Base-by-base conservation (phyloP, 2,797 vertebrate species). In the Buceros bicornis region DNA sequence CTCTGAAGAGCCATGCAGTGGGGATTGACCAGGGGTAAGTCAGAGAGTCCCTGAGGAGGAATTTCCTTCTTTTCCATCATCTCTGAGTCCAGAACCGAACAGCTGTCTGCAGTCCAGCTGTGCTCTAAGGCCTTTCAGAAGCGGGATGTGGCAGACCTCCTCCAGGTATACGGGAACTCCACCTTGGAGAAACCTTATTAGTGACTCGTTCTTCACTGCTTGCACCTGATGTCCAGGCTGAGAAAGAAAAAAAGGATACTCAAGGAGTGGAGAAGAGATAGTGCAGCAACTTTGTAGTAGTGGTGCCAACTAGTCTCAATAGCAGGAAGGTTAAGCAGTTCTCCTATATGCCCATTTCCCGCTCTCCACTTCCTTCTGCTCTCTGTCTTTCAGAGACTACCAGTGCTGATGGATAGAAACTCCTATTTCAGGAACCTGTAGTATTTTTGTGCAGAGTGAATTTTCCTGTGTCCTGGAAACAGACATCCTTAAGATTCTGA, bases 91-190 rank as follows among this genome's bases (percentile, higher is more conserved):
- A 83, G 54, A 81, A 83, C 60, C 21, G 5, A 77, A 51, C n/a
- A 60, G 16, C 22, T 47, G 6, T 47, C 22, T 61, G 12, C 15
- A 66, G 48, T 40, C 6, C 19, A 13, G 47, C n/a, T 1, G 1
- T 73, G 28, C 18, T 58, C 20, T 33, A 50, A 8, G 6, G 14
- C 10, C 26, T 70, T 72, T 1, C 2, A 86, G 31, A 81, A 43
- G 8, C 11, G 16, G 16, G 5, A 35, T 1, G 4, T 14, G 2
- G 10, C 1, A 0, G 31, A 43, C 42, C 11, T 56, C 3, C 15
- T 74, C 5, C 33, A 54, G 13, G 20, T 28, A 31, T 26, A 48
- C 22, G 4, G 11, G 25, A 65, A 76, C 13, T 42, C 22, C 24
- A 24, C 4, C 16, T 18, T 70, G n/a, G 26, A 56, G 74, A 71